These are phyloP conservation scores for Mus spretus DNA, from an alignment of 2,797 vertebrate species.

Conservation along the genomic window DNA sequence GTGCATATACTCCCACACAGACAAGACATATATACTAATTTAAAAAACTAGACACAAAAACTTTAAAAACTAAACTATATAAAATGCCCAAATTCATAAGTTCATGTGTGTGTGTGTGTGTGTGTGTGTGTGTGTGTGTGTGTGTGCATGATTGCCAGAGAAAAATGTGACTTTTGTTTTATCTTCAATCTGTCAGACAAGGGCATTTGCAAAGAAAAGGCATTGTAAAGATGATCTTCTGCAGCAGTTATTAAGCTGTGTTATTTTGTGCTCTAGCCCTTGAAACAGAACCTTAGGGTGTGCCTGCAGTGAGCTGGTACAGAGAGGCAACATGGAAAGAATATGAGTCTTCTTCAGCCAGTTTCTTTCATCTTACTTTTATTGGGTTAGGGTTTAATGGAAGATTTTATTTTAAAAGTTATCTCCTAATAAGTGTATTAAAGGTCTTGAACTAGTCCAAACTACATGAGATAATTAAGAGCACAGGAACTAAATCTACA, in stretches of 20 bases:
- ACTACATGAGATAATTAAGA: background rate
- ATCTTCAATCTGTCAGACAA: slow-evolving; percentile 11
- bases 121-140: too few species aligned
- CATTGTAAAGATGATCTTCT: background rate
- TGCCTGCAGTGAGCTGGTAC: background rate
- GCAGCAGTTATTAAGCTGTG: background rate
- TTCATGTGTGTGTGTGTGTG: background rate
- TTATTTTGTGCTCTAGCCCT: background rate
- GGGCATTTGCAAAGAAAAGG: background rate
- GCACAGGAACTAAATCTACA: background rate
- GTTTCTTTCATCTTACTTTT: slow-evolving; percentile 37
- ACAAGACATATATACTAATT: background rate
- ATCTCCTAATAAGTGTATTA: slow-evolving; percentile 8
- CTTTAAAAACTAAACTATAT: background rate
- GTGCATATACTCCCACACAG: background rate
- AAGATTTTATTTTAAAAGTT: slow-evolving; percentile 1
- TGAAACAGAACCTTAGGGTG: background rate
- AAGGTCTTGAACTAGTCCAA: slow-evolving; percentile 32
- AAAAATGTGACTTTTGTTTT: background rate
- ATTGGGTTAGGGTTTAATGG: background rate
- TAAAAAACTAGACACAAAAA: background rate
- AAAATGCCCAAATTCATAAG: background rate
- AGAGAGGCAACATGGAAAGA: background rate
- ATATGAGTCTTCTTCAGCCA: background rate
- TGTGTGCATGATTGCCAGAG: background rate